Evolutionary conservation across 2,888 invertebrate genomes (phyloP).

Genomic region (Trachelus tabidus): DNA sequence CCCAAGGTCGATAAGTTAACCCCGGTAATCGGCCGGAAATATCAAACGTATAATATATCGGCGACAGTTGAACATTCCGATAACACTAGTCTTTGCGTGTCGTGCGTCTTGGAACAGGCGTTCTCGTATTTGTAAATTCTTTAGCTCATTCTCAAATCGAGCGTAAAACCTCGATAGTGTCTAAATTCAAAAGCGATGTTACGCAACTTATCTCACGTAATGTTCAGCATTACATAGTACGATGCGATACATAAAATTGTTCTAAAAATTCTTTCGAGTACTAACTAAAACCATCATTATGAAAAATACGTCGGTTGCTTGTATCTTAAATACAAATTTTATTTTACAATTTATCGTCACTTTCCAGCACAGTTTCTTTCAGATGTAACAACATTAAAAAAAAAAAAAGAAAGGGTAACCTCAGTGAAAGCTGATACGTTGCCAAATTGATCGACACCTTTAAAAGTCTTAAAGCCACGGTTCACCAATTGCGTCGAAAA

Average conservation of each 20-base stretch:
- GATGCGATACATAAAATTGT: not conserved
- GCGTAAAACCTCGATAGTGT: not conserved
- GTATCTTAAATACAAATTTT: not conserved
- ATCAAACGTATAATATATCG: slow-evolving; percentile 17
- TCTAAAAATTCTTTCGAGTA: not conserved
- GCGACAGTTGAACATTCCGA: not conserved
- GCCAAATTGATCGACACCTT: not conserved
- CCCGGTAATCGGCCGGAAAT: slow-evolving; percentile 19
- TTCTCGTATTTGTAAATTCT: not conserved
- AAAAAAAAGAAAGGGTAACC: not conserved
- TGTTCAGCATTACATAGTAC: not conserved
- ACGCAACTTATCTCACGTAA: not conserved
- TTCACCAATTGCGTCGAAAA: not conserved
- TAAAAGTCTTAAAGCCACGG: not conserved
- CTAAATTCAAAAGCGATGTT: not conserved
- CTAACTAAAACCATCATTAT: not conserved
- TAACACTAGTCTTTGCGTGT: not conserved
- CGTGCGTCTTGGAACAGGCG: not conserved
- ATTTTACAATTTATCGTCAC: not conserved
- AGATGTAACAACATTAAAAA: not conserved
- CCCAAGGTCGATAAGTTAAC: slow-evolving; percentile 17
- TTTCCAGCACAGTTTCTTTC: not conserved
- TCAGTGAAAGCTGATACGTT: not conserved
- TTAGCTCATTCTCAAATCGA: not conserved
- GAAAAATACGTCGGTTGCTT: not conserved